phyloP scores from a whole-genome alignment of 2,113 vertebrate genomes.

The Symphodus melops region DNA sequence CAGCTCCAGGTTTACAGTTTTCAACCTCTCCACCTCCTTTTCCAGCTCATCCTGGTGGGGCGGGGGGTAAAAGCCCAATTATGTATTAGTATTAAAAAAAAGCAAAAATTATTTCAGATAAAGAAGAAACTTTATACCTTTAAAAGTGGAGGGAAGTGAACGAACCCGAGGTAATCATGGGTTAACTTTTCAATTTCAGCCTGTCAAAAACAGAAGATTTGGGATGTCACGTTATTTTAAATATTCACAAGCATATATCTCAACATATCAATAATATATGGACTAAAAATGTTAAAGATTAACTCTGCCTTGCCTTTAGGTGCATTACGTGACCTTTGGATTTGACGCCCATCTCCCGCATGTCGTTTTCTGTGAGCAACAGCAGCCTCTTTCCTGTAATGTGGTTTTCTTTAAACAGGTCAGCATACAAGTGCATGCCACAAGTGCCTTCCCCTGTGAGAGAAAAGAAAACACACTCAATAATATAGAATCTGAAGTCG shows the following conservation, averaged over 20 bases:
- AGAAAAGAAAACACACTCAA: neutral
- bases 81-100: neutral
- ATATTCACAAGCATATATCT: slow-evolving; percentile 2
- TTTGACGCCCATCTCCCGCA: slow-evolving; percentile 95
- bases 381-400: slow-evolving; percentile 94
- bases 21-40: slow-evolving; percentile 86
- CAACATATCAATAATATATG: neutral
- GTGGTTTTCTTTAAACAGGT: slow-evolving; percentile 95
- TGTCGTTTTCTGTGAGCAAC: slow-evolving; percentile 91
- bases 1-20: slow-evolving; percentile 92
- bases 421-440: slow-evolving; percentile 90
- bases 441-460: slow-evolving; percentile 83
- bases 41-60: slow-evolving; percentile 86
- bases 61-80: neutral
- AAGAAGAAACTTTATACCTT: slow-evolving; percentile 81
- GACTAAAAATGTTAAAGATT: neutral
- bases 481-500: neutral
- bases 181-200: slow-evolving; percentile 94
- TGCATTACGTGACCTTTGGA: slow-evolving; percentile 98
- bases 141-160: slow-evolving; percentile 95
- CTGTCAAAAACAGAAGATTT: slow-evolving; percentile 79
- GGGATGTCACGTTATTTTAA: slow-evolving; percentile 5
- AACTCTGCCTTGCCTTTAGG: slow-evolving; percentile 88
- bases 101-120: neutral
- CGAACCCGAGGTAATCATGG: slow-evolving; percentile 92